Percentiles rank a stretch among this genome's conserved stretches.
Evolutionary conservation across 2,113 vertebrate species (phyloP).

Genomic region (Willisornis vidua): DNA sequence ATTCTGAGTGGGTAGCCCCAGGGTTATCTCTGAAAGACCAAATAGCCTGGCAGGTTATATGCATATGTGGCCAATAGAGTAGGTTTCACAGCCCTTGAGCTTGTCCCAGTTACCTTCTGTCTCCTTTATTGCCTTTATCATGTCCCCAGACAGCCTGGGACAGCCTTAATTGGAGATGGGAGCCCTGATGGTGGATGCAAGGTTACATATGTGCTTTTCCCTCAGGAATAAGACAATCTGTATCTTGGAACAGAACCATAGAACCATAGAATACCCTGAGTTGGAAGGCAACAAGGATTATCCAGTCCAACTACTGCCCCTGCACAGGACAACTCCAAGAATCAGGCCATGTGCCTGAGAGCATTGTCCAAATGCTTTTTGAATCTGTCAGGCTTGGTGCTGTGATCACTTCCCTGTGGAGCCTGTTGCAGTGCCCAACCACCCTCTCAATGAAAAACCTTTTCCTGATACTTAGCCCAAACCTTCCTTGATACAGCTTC

Average conservation of each 20-base stretch:
- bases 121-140: neutral
- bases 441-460: neutral
- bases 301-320: neutral
- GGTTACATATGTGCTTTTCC: neutral
- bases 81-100: constrained; percentile 2
- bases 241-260: neutral
- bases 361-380: neutral
- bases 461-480: neutral
- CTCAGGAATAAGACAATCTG: neutral
- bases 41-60: neutral
- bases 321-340: neutral
- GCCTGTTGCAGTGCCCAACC: rapidly evolving
- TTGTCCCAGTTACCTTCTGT: neutral
- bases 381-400: neutral
- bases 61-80: neutral
- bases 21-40: neutral
- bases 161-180: neutral
- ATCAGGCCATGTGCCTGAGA: neutral
- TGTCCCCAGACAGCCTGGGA: neutral
- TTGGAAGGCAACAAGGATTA: neutral
- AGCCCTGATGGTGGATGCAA: neutral
- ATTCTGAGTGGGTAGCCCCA: neutral
- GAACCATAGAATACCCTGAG: neutral
- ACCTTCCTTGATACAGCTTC: neutral
- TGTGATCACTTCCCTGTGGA: neutral